Percentiles rank a stretch among this genome's conserved stretches.
Conservation (phyloP, 2,888 invertebrate species). For the Ectemnius continuus region DNA sequence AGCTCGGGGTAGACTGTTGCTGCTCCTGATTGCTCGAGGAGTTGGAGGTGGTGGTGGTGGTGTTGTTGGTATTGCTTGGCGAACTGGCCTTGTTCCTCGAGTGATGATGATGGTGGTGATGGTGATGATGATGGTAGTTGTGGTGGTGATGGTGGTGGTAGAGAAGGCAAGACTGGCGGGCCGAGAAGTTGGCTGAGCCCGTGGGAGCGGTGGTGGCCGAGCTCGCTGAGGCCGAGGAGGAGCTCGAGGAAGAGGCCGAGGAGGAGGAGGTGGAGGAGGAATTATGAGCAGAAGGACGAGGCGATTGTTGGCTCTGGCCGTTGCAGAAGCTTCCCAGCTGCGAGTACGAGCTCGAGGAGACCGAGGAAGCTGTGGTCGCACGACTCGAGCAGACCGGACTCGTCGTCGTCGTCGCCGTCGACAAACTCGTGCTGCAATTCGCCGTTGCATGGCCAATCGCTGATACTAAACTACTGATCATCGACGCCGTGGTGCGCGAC, state of each 20-base stretch:
- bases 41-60: slow-evolving; percentile 26
- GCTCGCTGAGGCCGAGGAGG: too few relatives aligned
- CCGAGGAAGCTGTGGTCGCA: slow-evolving; percentile 44
- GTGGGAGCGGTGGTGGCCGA: slow-evolving; percentile 20
- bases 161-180: slow-evolving; percentile 60
- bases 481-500: slow-evolving; percentile 58
- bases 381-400: slow-evolving; percentile 57
- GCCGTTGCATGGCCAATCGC: slow-evolving; percentile 61
- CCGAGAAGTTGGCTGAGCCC: slow-evolving; percentile 34
- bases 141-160: slow-evolving; percentile 63
- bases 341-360: slow-evolving; percentile 42
- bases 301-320: slow-evolving; percentile 38
- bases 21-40: slow-evolving; percentile 32
- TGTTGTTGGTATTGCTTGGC: background rate
- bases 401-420: slow-evolving; percentile 62
- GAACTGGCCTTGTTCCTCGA: slow-evolving; percentile 59
- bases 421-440: slow-evolving; percentile 62
- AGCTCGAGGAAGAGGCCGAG: background rate
- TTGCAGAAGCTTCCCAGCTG: slow-evolving; percentile 41
- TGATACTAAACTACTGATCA: slow-evolving; percentile 67
- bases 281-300: slow-evolving; percentile 11
- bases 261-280: too few relatives aligned
- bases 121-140: slow-evolving; percentile 65
- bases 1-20: slow-evolving; percentile 51
- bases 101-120: slow-evolving; percentile 67